Evolutionary conservation across 2,113 vertebrate genomes (phyloP).

Genomic region (Saccopteryx bilineata): DNA sequence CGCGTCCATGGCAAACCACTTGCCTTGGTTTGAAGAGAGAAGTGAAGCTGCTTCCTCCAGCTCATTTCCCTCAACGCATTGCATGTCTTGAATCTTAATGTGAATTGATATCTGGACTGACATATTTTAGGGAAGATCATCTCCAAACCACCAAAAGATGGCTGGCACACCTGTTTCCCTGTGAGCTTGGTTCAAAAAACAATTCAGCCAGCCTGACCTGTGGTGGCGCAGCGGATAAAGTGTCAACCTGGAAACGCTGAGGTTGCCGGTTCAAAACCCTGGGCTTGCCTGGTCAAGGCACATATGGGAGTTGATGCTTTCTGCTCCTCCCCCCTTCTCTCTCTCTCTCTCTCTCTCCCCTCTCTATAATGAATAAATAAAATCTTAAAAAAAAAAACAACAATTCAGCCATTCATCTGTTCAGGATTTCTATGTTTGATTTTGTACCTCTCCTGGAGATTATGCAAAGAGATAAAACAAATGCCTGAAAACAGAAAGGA

Average conservation of each 20-base stretch:
- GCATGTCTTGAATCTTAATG: neutral
- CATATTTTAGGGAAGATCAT: conserved; percentile 29
- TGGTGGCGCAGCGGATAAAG: too few relatives aligned
- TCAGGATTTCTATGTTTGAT: conserved; percentile 6
- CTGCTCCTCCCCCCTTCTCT: too few relatives aligned
- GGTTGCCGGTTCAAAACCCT: too few relatives aligned
- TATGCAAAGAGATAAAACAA: neutral
- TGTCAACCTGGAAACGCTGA: too few relatives aligned
- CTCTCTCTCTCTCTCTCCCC: too few relatives aligned
- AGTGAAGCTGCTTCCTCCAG: neutral
- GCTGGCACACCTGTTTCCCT: conserved; percentile 62
- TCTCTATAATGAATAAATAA: too few relatives aligned
- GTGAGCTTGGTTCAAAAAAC: neutral
- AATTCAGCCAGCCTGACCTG: neutral
- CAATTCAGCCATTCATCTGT: neutral
- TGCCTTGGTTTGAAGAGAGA: neutral
- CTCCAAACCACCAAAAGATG: conserved; percentile 53
- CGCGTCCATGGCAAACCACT: neutral
- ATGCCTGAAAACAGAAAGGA: neutral
- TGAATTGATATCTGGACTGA: neutral
- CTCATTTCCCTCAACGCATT: neutral
- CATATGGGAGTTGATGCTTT: too few relatives aligned
- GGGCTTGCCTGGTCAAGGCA: too few relatives aligned
- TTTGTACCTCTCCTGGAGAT: conserved; percentile 34
- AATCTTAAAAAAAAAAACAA: too few relatives aligned